A percentile compares a stretch with the other conserved stretches of the same genome.
phyloP scores from a whole-genome alignment of 1,140 invertebrate genomes.

The Philaenus spumarius region DNA sequence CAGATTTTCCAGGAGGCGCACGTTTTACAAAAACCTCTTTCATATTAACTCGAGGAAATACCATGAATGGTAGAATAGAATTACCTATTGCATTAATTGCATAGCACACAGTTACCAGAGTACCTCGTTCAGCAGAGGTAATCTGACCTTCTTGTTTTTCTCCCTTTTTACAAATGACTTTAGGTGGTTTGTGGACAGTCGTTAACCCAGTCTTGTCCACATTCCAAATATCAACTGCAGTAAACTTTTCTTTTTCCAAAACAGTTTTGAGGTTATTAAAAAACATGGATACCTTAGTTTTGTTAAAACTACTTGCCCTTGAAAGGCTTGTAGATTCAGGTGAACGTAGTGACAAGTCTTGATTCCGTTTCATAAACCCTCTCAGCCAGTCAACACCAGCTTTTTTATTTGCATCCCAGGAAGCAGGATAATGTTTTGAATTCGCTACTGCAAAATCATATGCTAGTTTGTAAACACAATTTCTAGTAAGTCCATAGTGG shows the following conservation, averaged over 20 bases:
- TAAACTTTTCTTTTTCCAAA: neutral
- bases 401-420: neutral
- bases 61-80: neutral
- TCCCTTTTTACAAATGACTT: neutral
- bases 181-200: neutral
- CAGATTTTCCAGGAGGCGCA: neutral
- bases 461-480: conserved; percentile 6
- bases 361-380: neutral
- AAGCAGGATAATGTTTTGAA: neutral
- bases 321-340: neutral
- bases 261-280: neutral
- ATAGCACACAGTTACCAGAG: neutral
- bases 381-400: neutral
- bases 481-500: conserved; percentile 10
- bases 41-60: neutral
- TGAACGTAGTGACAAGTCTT: neutral
- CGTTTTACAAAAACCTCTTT: neutral
- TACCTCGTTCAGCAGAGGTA: neutral
- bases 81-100: neutral
- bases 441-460: neutral
- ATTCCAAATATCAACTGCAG: neutral
- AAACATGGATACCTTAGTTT: neutral
- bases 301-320: neutral
- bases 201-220: neutral
- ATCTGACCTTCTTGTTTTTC: neutral